Base-by-base conservation (phyloP, 2,113 vertebrate genomes). In the Xiphias gladius region DNA sequence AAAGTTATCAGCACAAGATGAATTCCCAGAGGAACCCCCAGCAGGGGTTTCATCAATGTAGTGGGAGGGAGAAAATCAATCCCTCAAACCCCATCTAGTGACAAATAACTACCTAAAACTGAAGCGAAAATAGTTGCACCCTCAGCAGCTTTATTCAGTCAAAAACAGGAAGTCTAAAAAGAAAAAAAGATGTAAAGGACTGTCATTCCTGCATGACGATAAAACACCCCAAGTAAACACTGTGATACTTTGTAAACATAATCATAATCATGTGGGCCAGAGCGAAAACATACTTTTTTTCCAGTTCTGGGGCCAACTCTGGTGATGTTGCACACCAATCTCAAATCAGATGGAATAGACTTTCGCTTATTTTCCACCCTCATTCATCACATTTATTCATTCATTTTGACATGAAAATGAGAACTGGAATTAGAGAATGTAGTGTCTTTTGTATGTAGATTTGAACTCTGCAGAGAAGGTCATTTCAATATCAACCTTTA, bases 1-100 rank as follows among this genome's bases (percentile, higher is more conserved):
- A 91, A 94, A 94, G 92, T 94, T 94, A 94, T 94, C 93, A 94
- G 92, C 86, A 73, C 68, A 86, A 92, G 87, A 94, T 90, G 88
- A 88, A 94, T 94, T 90, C 93, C 92, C 93, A 76, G 83, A 88
- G 90, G 86, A 88, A 70, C 41, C 73, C 74, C 50, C 80, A 77
- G 83, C 87, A 91, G 89, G 84, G 73, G 85, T 92, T 93, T 91
- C 92, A 93, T 94, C 91, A 92, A 82, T 83, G 88, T 64, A 75
- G 86, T 52, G 62, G 73, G 80, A 83, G 61, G 79, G 68, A 86
- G 83, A 85, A 89, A 91, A 93, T 91, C 93, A 91, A 93, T 94
- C 84, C 76, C 67, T 90, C 87, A 79, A 80, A 88, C 80, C 84
- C 82, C 86, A 87, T 75, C 74, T 70, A 63, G 85, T 91, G 92